Conservation (phyloP, 2,113 vertebrate species). For the Macrotis lagotis region DNA sequence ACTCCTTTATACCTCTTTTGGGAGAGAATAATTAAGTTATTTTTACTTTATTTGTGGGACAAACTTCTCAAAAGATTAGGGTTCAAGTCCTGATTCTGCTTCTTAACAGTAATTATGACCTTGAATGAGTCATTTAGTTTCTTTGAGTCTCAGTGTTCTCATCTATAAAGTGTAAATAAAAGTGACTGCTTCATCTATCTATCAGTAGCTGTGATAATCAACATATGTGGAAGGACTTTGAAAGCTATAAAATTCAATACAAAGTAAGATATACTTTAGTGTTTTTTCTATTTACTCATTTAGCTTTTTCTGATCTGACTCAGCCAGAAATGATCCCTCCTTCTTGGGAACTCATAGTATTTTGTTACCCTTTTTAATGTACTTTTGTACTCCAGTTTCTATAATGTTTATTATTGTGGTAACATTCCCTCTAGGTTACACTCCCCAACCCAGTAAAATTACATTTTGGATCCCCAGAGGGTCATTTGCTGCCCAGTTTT, state of each 20-base stretch:
- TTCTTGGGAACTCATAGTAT: background rate
- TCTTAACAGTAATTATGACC: background rate
- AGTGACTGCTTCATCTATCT: background rate
- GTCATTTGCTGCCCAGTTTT: background rate
- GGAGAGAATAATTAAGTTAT: background rate
- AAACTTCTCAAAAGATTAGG: background rate
- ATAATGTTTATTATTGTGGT: background rate
- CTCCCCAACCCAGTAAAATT: background rate
- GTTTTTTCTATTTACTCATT: background rate
- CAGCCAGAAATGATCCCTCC: background rate
- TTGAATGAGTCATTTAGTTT: background rate
- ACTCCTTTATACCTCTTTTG: background rate
- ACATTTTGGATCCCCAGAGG: background rate
- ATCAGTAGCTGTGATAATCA: background rate
- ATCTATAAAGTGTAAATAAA: background rate
- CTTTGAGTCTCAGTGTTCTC: background rate
- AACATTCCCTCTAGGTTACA: background rate
- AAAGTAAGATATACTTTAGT: background rate
- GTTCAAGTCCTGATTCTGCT: background rate
- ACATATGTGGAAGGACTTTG: background rate
- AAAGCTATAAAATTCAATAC: background rate
- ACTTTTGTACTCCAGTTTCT: background rate
- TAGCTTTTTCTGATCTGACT: background rate
- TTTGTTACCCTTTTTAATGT: background rate
- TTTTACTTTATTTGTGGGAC: background rate